A percentile compares a stretch with the other conserved stretches of the same genome.
Evolutionary conservation across 2,888 invertebrate genomes (phyloP).

Genomic region (Drosophila merina): DNA sequence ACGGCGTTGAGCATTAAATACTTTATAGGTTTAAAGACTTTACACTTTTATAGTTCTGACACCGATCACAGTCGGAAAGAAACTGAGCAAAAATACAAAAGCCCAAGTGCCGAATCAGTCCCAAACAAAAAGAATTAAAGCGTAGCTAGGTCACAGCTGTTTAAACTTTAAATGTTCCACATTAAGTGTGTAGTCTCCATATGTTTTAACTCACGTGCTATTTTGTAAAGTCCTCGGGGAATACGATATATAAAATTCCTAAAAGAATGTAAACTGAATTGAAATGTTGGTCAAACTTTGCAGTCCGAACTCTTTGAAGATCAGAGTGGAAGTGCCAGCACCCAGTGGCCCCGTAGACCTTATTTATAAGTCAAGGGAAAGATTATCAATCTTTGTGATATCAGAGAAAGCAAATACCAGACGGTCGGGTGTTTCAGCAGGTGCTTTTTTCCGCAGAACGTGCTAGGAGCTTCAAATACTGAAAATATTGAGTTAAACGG

Average conservation of each 20-base stretch:
- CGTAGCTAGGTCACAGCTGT: conserved; percentile 39
- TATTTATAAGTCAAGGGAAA: conserved; percentile 57
- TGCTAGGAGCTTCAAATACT: conserved; percentile 13
- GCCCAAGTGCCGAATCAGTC: neutral
- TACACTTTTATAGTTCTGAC: neutral
- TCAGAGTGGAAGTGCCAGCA: conserved; percentile 23
- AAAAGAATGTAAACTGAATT: neutral
- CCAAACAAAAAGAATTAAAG: conserved; percentile 7
- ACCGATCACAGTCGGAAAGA: conserved; percentile 15
- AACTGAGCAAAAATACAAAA: conserved; percentile 13
- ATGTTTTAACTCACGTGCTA: conserved; percentile 34
- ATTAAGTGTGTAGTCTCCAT: neutral
- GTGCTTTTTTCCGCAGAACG: conserved; percentile 49
- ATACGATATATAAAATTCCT: neutral
- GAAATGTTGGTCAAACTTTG: conserved; percentile 5
- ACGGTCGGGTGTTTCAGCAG: conserved; percentile 35
- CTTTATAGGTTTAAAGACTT: neutral
- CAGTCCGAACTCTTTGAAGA: conserved; percentile 24
- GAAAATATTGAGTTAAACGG: conserved; percentile 48
- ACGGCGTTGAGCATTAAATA: conserved; percentile 5
- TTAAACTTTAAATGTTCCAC: conserved; percentile 22
- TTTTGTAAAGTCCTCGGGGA: neutral
- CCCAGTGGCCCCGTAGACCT: conserved; percentile 21
- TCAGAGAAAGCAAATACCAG: conserved; percentile 51
- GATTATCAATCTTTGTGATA: conserved; percentile 26